phyloP scores from a whole-genome alignment of 2,113 vertebrate species.

The Halichoerus grypus region DNA sequence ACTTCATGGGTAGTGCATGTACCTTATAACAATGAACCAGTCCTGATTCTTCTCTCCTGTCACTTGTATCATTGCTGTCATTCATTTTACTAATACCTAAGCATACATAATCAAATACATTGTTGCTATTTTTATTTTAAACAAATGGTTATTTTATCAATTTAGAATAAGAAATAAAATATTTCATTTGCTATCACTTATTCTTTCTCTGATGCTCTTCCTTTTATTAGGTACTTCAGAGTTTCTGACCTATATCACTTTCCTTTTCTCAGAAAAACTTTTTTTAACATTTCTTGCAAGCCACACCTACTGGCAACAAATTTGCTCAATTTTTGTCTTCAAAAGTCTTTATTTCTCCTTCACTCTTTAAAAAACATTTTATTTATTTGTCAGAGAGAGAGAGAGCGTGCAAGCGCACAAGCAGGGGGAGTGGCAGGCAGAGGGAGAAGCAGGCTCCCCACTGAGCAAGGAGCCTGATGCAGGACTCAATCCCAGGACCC shows the following conservation, averaged over 20 bases:
- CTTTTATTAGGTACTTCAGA: neutral
- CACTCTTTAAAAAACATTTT: neutral
- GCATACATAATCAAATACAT: neutral
- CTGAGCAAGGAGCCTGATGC: neutral
- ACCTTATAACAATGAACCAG: neutral
- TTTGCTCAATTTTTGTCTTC: neutral
- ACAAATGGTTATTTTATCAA: neutral
- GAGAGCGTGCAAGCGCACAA: too few species aligned
- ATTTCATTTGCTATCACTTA: neutral
- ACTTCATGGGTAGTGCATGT: neutral
- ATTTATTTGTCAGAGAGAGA: neutral
- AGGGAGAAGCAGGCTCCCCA: too few species aligned
- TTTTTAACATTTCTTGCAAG: neutral
- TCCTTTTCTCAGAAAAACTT: neutral
- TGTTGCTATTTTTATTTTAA: neutral
- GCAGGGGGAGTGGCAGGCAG: too few species aligned
- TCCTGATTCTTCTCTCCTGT: neutral
- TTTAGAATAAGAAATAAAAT: neutral
- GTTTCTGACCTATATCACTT: neutral
- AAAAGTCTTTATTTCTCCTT: neutral
- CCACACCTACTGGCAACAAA: neutral
- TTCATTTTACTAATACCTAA: neutral
- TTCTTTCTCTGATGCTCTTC: neutral
- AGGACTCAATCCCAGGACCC: neutral
- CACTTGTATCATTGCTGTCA: neutral